phyloP scores from a whole-genome alignment of 2,888 invertebrate species.

The Sussaba pulchella region DNA sequence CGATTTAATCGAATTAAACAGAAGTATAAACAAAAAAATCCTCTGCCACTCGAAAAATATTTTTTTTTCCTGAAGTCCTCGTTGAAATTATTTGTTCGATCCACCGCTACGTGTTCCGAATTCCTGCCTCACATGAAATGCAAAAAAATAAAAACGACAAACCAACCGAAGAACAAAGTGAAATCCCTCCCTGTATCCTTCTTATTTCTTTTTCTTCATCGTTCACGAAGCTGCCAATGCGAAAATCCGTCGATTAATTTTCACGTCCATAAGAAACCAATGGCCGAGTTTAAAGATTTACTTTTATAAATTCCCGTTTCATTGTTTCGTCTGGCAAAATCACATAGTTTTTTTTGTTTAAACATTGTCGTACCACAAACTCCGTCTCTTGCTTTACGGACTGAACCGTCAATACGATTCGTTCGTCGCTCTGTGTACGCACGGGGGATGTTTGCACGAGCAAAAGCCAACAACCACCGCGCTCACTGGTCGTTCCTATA shows the following conservation, averaged over 20 bases:
- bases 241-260: background rate
- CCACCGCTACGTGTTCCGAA: too few relatives aligned
- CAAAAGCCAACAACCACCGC: slow-evolving; percentile 53
- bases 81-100: too few relatives aligned
- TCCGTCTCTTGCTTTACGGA: slow-evolving; percentile 29
- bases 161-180: too few relatives aligned
- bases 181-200: too few relatives aligned
- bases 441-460: slow-evolving; percentile 50
- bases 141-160: too few relatives aligned
- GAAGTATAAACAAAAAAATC: too few relatives aligned
- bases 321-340: slow-evolving; percentile 47
- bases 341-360: background rate
- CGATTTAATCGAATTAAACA: too few relatives aligned
- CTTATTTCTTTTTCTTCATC: too few relatives aligned
- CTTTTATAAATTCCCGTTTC: slow-evolving; percentile 53
- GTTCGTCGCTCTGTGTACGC: slow-evolving; percentile 48
- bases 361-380: slow-evolving; percentile 44
- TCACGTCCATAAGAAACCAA: background rate
- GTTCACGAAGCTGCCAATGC: too few relatives aligned
- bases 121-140: too few relatives aligned
- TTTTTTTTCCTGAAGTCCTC: too few relatives aligned
- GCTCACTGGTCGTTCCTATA: slow-evolving; percentile 54
- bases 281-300: slow-evolving; percentile 54
- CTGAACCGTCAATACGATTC: slow-evolving; percentile 51
- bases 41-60: too few relatives aligned